Percentiles rank a stretch among this genome's conserved stretches.
phyloP scores from a whole-genome alignment of 2,797 vertebrate genomes.

The Liparis tanakae region DNA sequence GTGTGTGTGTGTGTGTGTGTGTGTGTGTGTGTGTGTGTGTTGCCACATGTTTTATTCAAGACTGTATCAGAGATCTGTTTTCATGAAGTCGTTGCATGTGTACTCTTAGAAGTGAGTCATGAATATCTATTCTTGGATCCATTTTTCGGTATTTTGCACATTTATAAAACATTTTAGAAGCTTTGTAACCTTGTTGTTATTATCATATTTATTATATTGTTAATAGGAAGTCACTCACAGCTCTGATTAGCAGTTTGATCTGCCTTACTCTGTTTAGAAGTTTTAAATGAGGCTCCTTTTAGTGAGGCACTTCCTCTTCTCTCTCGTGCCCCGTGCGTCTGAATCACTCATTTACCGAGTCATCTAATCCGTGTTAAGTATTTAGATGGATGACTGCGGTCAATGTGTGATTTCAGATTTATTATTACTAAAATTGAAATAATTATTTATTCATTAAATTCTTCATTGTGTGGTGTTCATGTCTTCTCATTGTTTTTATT shows the following conservation, averaged over 20 bases:
- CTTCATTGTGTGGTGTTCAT: background rate
- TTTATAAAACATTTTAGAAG: background rate
- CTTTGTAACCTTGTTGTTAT: background rate
- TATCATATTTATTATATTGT: too few species aligned
- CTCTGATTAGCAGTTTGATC: background rate
- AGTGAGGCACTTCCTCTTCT: background rate
- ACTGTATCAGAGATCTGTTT: slow-evolving; percentile 16
- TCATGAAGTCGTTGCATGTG: background rate
- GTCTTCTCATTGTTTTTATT: background rate
- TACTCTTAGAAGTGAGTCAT: background rate
- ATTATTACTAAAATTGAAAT: background rate
- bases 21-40: slow-evolving; percentile 26
- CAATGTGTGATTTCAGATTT: background rate
- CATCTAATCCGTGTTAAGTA: background rate
- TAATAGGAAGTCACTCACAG: background rate
- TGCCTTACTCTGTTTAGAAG: background rate
- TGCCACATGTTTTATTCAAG: slow-evolving; percentile 50
- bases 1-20: slow-evolving; percentile 19
- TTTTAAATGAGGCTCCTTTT: background rate
- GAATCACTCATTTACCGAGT: background rate
- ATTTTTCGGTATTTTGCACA: background rate
- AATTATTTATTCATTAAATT: background rate
- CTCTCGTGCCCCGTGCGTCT: background rate
- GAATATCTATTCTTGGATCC: background rate
- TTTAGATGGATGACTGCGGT: background rate